A percentile compares a stretch with the other conserved stretches of the same genome.
Evolutionary conservation across 30 jellyfish, hydroid and myxozoan genomes (phyloP).

Genomic region (Hydractinia echinata): DNA sequence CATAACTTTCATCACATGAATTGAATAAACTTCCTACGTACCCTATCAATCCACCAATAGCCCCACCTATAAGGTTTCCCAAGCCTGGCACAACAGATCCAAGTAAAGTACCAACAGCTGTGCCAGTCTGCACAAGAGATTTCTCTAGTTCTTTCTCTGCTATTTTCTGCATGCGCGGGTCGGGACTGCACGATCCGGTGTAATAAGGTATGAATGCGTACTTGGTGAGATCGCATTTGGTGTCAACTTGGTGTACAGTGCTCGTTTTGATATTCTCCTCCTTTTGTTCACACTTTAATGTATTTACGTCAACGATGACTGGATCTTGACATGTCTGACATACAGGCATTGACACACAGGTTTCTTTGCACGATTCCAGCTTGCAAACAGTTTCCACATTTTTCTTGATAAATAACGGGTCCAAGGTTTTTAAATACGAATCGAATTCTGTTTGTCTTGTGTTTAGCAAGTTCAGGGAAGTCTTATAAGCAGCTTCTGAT

Average conservation of each 20-base stretch:
- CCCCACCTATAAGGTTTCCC: not conserved
- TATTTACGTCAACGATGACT: not conserved
- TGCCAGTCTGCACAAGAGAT: not conserved
- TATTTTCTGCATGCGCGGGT: not conserved
- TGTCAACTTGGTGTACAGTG: not conserved
- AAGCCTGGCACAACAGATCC: not conserved
- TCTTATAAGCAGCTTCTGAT: too few relatives aligned
- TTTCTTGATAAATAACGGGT: not conserved
- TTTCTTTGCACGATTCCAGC: not conserved
- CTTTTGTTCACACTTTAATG: not conserved
- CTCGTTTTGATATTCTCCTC: not conserved
- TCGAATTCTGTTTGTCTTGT: too few relatives aligned
- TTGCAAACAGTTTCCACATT: not conserved
- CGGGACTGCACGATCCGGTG: not conserved
- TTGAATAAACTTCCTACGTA: not conserved
- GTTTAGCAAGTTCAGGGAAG: too few relatives aligned
- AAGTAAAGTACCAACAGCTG: not conserved
- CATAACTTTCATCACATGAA: constrained; percentile 35
- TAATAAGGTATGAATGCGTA: not conserved
- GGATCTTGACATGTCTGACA: not conserved
- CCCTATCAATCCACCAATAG: not conserved
- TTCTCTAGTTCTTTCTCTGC: not conserved
- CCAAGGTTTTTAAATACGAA: not conserved
- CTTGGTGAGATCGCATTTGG: not conserved
- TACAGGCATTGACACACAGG: not conserved